Conservation (phyloP, 2,888 invertebrate species). For the Cryptus armator region DNA sequence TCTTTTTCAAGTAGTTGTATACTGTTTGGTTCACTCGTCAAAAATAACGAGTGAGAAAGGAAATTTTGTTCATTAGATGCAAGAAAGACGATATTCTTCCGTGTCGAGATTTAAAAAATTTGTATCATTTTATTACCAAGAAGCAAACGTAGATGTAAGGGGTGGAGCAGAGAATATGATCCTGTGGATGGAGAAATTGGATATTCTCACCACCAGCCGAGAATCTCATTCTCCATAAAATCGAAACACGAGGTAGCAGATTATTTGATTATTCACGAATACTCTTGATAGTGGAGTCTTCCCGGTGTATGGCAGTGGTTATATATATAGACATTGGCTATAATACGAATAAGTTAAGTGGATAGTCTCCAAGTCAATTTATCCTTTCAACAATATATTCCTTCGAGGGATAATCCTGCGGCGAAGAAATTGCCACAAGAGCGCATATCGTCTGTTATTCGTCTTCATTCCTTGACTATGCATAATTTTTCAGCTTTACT, state of each 20-base stretch:
- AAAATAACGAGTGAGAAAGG: no score
- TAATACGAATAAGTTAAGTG: neutral
- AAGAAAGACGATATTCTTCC: neutral
- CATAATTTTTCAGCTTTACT: neutral
- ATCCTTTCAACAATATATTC: neutral
- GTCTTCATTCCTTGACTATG: neutral
- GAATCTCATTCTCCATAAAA: neutral
- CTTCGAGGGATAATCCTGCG: neutral
- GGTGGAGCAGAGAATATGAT: neutral
- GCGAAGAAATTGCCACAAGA: neutral
- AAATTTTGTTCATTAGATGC: no score
- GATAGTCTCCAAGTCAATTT: neutral
- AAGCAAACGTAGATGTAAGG: neutral
- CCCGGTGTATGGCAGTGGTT: neutral
- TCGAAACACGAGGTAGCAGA: slow-evolving; percentile 10
- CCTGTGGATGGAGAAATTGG: slow-evolving; percentile 1
- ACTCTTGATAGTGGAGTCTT: neutral
- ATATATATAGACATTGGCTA: neutral
- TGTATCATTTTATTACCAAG: neutral
- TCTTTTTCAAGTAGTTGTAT: no score
- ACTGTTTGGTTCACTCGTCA: no score
- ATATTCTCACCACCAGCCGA: neutral
- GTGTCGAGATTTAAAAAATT: no score
- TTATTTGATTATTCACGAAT: slow-evolving; percentile 15
- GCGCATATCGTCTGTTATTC: neutral